Conservation (phyloP, 2,888 invertebrate genomes). For the Tenthredo amoena region DNA sequence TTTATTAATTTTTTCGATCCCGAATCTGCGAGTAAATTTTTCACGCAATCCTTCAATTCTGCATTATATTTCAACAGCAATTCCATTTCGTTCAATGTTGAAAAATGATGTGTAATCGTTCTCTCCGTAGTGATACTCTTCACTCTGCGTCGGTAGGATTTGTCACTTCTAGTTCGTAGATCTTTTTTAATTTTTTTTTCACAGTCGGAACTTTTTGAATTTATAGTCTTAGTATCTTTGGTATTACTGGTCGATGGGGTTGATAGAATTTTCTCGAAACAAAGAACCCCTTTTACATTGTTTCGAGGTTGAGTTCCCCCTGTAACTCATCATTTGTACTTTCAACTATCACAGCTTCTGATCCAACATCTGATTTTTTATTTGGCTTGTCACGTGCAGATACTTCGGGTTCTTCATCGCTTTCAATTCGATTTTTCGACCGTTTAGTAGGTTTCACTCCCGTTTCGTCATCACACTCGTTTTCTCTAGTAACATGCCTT, state of each 20-base stretch:
- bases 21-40: conserved; percentile 19
- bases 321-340: conserved; percentile 12
- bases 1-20: neutral
- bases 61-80: conserved; percentile 17
- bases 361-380: neutral
- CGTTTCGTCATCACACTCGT: neutral
- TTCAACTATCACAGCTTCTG: neutral
- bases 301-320: conserved; percentile 26
- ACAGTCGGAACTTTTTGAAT: neutral
- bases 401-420: neutral
- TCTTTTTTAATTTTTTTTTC: neutral
- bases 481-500: neutral
- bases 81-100: conserved; percentile 16
- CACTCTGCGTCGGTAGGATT: conserved; percentile 6
- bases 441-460: neutral
- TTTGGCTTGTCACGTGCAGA: neutral
- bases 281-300: conserved; percentile 16
- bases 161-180: conserved; percentile 19
- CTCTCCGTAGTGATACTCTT: neutral
- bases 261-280: conserved; percentile 6
- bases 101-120: conserved; percentile 4
- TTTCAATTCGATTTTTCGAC: conserved; percentile 4
- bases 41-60: conserved; percentile 13
- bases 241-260: conserved; percentile 22
- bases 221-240: conserved; percentile 1